Evolutionary conservation across 2,113 vertebrate species (phyloP).

Genomic region (Pagrus major): DNA sequence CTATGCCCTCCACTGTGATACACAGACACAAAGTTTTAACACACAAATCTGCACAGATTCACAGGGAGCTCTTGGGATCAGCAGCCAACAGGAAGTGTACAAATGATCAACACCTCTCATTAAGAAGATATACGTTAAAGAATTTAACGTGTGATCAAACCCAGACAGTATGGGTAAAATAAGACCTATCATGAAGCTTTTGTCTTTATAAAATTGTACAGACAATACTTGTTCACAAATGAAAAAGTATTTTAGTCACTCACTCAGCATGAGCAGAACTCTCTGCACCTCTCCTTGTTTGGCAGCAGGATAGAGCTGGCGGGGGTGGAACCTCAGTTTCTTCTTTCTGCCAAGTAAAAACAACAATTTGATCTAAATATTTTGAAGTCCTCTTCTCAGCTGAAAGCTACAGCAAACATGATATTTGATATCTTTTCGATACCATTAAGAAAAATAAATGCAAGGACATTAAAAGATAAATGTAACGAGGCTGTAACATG

Average conservation of each 20-base stretch:
- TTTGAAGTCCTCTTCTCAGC: neutral
- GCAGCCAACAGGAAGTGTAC: neutral
- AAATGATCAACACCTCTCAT: neutral
- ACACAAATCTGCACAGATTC: neutral
- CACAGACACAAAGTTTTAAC: constrained; percentile 1
- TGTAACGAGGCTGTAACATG: too few relatives aligned
- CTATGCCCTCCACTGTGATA: constrained; percentile 90
- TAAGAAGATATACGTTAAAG: too few relatives aligned
- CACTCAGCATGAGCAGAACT: constrained; percentile 93
- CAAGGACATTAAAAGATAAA: too few relatives aligned
- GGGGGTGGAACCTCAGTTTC: constrained; percentile 93
- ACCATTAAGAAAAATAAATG: too few relatives aligned
- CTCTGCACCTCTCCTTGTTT: constrained; percentile 93
- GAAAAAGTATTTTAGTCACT: constrained; percentile 66
- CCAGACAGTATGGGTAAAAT: neutral
- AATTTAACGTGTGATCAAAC: neutral
- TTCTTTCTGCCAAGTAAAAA: constrained; percentile 85
- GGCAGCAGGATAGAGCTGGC: constrained; percentile 91
- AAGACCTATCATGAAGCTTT: neutral
- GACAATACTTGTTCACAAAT: neutral
- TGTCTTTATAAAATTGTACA: neutral
- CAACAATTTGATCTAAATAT: neutral
- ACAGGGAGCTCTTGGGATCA: neutral
- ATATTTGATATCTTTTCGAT: too few relatives aligned
- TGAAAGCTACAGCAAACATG: neutral